Evolutionary conservation across 1,140 invertebrate species (phyloP).

Genomic region (Cydia strobilella): DNA sequence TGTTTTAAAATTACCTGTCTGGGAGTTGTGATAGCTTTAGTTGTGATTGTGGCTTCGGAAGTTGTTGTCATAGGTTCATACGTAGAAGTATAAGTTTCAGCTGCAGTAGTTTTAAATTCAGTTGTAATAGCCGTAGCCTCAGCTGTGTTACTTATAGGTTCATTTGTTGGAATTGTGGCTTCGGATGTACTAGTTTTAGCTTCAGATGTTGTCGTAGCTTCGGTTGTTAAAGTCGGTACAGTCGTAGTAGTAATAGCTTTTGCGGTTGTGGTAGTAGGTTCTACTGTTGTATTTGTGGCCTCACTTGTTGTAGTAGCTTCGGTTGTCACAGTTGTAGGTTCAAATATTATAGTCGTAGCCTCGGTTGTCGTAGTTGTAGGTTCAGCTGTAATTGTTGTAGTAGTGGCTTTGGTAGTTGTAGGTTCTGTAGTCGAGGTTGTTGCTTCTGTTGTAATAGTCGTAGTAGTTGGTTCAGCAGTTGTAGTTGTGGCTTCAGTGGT

Average conservation of each 20-base stretch:
- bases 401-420: conserved; percentile 1
- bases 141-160: background rate
- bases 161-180: background rate
- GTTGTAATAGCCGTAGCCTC: background rate
- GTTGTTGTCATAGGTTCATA: conserved; percentile 2
- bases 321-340: conserved; percentile 8
- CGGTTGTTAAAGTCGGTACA: conserved; percentile 24
- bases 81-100: background rate
- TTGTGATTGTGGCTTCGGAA: background rate
- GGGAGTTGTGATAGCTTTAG: background rate
- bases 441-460: background rate
- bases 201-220: background rate
- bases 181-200: no score
- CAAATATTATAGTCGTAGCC: background rate
- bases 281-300: background rate
- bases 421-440: conserved; percentile 25
- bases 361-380: conserved; percentile 13
- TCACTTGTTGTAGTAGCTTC: conserved; percentile 18
- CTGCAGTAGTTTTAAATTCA: background rate
- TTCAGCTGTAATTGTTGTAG: conserved; percentile 1
- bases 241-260: conserved; percentile 1
- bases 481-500: background rate
- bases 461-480: background rate
- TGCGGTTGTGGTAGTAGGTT: background rate
- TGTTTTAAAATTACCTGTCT: background rate